These are phyloP conservation scores for Varanus salvator DNA, from an alignment of 2,113 vertebrate species.

Conservation along the genomic window DNA sequence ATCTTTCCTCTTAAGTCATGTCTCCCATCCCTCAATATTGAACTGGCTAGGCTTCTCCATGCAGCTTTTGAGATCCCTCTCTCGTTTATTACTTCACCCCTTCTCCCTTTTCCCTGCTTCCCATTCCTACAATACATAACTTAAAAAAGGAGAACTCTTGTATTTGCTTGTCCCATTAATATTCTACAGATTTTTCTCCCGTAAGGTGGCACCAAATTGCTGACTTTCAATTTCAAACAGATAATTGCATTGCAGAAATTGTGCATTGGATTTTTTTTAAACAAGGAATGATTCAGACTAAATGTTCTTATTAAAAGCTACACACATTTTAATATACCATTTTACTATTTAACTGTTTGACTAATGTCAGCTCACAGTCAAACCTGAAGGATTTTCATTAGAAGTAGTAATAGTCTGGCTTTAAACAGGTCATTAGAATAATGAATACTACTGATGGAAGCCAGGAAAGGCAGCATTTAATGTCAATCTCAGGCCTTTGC, in stretches of 20 bases:
- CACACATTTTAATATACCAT: background rate
- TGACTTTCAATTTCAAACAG: background rate
- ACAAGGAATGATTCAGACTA: constrained; percentile 4
- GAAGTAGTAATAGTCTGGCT: constrained; percentile 22
- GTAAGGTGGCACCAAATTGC: background rate
- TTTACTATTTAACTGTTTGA: background rate
- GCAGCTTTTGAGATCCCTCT: no score
- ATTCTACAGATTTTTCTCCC: background rate
- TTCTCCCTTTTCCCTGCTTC: background rate
- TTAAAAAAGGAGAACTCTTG: background rate
- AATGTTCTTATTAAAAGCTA: constrained; percentile 1
- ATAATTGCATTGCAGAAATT: background rate
- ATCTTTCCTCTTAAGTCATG: no score
- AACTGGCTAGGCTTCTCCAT: background rate
- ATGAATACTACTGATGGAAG: constrained; percentile 26
- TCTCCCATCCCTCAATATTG: background rate
- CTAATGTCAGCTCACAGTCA: background rate
- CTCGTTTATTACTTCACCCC: background rate
- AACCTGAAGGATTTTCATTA: constrained; percentile 18
- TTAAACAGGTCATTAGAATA: constrained; percentile 47
- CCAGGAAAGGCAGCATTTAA: background rate
- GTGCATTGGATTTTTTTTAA: background rate
- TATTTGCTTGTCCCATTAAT: background rate
- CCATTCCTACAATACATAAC: no score
- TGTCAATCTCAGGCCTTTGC: background rate